These are phyloP conservation scores for Amia ocellicauda DNA, from an alignment of 2,113 vertebrate genomes.

Conservation along the genomic window DNA sequence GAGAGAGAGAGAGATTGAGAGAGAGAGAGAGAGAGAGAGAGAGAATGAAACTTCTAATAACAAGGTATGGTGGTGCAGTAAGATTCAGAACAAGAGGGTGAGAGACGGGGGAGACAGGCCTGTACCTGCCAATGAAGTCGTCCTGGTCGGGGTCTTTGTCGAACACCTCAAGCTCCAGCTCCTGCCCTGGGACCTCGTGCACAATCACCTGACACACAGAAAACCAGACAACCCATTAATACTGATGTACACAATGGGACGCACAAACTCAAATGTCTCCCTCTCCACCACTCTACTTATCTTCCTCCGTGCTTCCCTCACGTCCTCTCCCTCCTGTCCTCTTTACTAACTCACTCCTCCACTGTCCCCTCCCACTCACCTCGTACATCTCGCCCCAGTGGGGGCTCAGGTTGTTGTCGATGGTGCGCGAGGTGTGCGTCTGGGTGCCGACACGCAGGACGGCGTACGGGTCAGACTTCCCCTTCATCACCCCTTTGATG, in stretches of 20 bases:
- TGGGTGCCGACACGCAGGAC: conserved; percentile 86
- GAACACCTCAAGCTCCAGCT: conserved; percentile 89
- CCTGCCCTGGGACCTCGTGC: conserved; percentile 91
- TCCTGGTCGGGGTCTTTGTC: conserved; percentile 96
- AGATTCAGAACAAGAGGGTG: background rate
- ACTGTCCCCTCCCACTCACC: conserved; percentile 56
- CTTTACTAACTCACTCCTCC: background rate
- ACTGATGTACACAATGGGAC: conserved; percentile 35
- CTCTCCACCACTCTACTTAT: conserved; percentile 11
- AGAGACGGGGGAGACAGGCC: conserved; percentile 30
- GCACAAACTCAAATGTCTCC: conserved; percentile 34
- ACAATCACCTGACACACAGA: conserved; percentile 80
- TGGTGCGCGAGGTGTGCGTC: conserved; percentile 78
- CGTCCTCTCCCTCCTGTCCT: background rate
- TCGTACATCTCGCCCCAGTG: conserved; percentile 89
- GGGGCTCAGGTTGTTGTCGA: conserved; percentile 81
- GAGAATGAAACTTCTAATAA: background rate
- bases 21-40: too few species aligned
- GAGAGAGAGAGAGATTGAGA: too few species aligned
- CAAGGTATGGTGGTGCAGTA: background rate
- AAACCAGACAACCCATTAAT: conserved; percentile 30
- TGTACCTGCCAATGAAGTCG: conserved; percentile 90
- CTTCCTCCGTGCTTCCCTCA: background rate
- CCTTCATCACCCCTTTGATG: conserved; percentile 81
- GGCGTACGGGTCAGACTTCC: conserved; percentile 88